Base-by-base conservation (phyloP, 2,113 vertebrate species). In the Aspidoscelis tigris region DNA sequence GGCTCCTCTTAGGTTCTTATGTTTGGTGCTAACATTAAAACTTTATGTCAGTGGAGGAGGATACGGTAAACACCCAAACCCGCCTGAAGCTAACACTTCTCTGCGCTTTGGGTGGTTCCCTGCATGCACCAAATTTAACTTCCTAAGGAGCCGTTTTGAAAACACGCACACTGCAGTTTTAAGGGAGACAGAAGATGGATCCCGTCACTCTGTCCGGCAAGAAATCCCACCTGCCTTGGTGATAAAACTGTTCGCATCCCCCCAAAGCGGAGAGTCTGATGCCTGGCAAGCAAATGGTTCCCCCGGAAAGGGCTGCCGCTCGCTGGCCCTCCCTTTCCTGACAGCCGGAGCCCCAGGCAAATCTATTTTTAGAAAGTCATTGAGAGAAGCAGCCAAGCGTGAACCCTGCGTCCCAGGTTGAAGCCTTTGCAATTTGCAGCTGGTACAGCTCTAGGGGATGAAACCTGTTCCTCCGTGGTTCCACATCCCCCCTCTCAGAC, bases 291-390 rank as follows among this genome's bases (percentile, higher is more conserved):
- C 39, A 43, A 78, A 70, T 88, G 89, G 89, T 88, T 16, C 89
- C 91, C 91, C 89, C 85, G 87, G 89, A 90, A 93, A 90, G 92
- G 93, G 68, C 91, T 83, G 84, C 90, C 90, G 87, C 93, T 89
- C 43, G 85, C 91, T 90, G 87, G 90, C 88, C 72, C 92, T 93
- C 88, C 88, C 91, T 91, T 94, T 92, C 83, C 78, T 92, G 95
- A 90, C 91, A 92, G 88, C 43, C 0, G 87, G 76, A 90, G 92
- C 92, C 89, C 85, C 55, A 80, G 89, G 92, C 89, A 90, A 20
- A 83, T 41, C 92, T 94, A 90, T 86, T 94, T 93, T 93, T 94
- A 94, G 93, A 90, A 93, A 94, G 93, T 93, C 93, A 92, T 93
- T 92, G 93, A 95, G 94, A 94, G 93, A 94, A 90, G 84, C 93